Conservation (phyloP, 2,113 vertebrate genomes). For the Callospermophilus lateralis region DNA sequence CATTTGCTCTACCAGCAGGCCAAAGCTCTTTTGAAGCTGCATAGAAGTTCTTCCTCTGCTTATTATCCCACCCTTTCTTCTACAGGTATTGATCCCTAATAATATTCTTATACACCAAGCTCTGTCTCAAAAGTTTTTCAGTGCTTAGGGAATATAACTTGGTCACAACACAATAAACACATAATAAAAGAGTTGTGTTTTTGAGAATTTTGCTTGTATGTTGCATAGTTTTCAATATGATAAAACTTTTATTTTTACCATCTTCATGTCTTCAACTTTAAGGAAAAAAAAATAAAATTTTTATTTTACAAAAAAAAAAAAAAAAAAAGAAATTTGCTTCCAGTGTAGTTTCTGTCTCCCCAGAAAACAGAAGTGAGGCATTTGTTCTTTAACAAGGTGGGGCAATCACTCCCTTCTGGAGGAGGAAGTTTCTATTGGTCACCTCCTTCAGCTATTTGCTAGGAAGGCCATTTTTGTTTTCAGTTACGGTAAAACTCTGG, state of each 20-base stretch:
- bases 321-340: not conserved
- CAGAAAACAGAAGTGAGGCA: not conserved
- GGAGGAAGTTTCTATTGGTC: conserved; percentile 32
- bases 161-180: not conserved
- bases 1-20: not conserved
- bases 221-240: not conserved
- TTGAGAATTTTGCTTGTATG: not conserved
- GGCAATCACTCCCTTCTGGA: not conserved
- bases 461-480: conserved; percentile 30
- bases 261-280: not conserved
- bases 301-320: conserved; percentile 43
- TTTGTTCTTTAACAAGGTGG: not conserved
- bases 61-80: not conserved
- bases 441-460: conserved; percentile 50
- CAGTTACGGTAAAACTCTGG: conserved; percentile 71
- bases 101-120: not conserved
- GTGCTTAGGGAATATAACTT: not conserved
- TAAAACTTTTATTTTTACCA: not conserved
- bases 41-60: not conserved
- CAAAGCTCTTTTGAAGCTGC: not conserved
- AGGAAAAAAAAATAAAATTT: not conserved
- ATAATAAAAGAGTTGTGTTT: not conserved
- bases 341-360: not conserved
- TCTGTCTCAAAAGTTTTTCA: not conserved
- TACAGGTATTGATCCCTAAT: not conserved